Base-by-base conservation (phyloP, 2,888 invertebrate species). In the Morpho deidamia region DNA sequence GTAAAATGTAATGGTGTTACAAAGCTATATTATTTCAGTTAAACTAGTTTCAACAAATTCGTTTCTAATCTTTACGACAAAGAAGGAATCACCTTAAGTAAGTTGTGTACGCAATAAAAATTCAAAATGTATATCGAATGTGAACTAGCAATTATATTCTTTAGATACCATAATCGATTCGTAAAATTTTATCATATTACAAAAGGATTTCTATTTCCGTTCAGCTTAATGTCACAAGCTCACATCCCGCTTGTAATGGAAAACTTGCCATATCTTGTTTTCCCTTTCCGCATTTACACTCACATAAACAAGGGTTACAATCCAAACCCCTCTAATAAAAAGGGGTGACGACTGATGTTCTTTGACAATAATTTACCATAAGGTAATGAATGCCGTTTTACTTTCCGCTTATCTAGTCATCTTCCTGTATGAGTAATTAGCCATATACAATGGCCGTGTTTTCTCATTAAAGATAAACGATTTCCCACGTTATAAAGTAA, bases 361-460 rank as follows among this genome's bases (percentile, higher is more conserved):
- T 48, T 40, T 41, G 48, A 54, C 51, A 50, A 57, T 51, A 54
- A 54, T 51, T 51, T 48, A 43, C 43, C 47, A 47, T 53, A 53
- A 43, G 43, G 38, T 46, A 48, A 47, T 48, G 41, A 48, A 47
- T 48, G 42, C 33, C 43, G 38, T 47, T 53, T 53, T 46, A 48
- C 41, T 48, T 48, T 48, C 48, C 39, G 40, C 11, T 50, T 37
- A 44, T 45, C 42, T 37, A 40, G 33, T 33, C n/a, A 53, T 46
- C 53, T 58, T 55, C 53, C 50, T 58, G 52, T 49, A 32, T n/a
- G 34, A 42, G 41, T 48, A 58, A 58, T 58, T 51, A 54, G 44
- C 39, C 44, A 41, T 43, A 41, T 14, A 58, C 55, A 58, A 58
- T 58, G 35, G 56, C 35, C 44, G 40, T 47, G 14, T 45, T 54